Evolutionary conservation across 1,140 invertebrate genomes (phyloP).

Genomic region (Leguminivora glycinivorella): DNA sequence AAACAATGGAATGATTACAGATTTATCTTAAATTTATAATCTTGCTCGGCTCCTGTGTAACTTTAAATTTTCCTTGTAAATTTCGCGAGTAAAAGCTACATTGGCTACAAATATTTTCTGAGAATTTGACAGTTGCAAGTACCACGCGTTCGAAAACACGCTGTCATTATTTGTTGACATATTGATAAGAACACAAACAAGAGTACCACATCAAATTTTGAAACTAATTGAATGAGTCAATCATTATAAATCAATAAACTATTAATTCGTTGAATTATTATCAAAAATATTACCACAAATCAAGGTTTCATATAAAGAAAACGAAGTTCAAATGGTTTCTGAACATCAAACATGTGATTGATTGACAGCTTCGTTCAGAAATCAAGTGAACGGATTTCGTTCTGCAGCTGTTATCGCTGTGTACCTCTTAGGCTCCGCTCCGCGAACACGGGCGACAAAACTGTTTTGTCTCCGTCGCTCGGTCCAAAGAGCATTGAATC

Average conservation of each 20-base stretch:
- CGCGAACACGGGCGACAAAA: too few relatives aligned
- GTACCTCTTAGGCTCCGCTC: too few relatives aligned
- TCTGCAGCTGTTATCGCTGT: too few relatives aligned
- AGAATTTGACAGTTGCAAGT: conserved; percentile 24
- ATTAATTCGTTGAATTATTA: background rate
- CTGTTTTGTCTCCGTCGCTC: too few relatives aligned
- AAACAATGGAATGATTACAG: conserved; percentile 59
- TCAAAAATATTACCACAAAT: background rate
- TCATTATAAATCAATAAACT: background rate
- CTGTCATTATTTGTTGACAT: background rate
- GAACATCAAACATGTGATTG: conserved; percentile 22
- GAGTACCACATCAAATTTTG: background rate
- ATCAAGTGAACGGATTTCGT: background rate
- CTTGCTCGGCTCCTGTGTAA: conserved; percentile 4
- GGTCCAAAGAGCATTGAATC: too few relatives aligned
- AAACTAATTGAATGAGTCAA: background rate
- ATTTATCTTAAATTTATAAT: conserved; percentile 32
- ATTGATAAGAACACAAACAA: background rate
- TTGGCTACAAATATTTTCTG: conserved; percentile 20
- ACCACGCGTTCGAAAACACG: conserved; percentile 15
- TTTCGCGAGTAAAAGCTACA: conserved; percentile 9
- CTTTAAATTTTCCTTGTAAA: conserved; percentile 21
- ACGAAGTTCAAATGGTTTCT: background rate
- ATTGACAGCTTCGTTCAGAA: conserved; percentile 28
- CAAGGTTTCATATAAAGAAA: background rate